Evolutionary conservation across 1,140 invertebrate species (phyloP).

Genomic region (Heliconius congener): DNA sequence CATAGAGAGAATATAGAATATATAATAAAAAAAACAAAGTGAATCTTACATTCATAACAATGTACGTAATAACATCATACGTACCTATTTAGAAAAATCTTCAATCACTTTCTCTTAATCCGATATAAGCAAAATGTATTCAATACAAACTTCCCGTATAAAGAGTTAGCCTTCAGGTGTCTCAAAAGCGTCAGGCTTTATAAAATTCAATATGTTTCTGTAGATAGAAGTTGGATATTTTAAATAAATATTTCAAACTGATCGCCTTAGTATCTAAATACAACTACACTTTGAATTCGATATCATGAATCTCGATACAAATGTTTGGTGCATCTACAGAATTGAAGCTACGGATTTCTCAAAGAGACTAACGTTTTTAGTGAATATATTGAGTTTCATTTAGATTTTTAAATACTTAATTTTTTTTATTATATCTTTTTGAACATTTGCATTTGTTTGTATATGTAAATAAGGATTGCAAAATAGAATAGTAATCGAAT

Average conservation of each 20-base stretch:
- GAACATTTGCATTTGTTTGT: too few relatives aligned
- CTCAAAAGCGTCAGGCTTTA: not conserved
- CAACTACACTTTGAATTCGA: conserved; percentile 4
- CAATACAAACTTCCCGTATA: not conserved
- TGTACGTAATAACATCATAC: too few relatives aligned
- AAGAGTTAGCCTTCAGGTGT: conserved; percentile 1
- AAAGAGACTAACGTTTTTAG: not conserved
- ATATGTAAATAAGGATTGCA: too few relatives aligned
- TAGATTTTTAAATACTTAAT: too few relatives aligned
- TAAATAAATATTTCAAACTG: conserved; percentile 13
- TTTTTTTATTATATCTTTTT: too few relatives aligned
- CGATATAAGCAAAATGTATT: not conserved
- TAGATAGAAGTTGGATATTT: not conserved
- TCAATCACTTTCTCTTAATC: too few relatives aligned
- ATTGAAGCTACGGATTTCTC: not conserved
- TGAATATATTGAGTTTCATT: not conserved
- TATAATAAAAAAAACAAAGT: too few relatives aligned
- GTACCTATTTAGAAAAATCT: too few relatives aligned
- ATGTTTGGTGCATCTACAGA: not conserved
- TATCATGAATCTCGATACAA: not conserved
- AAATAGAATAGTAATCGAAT: too few relatives aligned
- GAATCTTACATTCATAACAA: too few relatives aligned
- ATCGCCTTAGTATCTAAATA: conserved; percentile 7
- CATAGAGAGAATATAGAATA: too few relatives aligned
- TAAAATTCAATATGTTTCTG: conserved; percentile 8